phyloP scores from a whole-genome alignment of 1,140 invertebrate genomes.

The Drosophila ambigua region DNA sequence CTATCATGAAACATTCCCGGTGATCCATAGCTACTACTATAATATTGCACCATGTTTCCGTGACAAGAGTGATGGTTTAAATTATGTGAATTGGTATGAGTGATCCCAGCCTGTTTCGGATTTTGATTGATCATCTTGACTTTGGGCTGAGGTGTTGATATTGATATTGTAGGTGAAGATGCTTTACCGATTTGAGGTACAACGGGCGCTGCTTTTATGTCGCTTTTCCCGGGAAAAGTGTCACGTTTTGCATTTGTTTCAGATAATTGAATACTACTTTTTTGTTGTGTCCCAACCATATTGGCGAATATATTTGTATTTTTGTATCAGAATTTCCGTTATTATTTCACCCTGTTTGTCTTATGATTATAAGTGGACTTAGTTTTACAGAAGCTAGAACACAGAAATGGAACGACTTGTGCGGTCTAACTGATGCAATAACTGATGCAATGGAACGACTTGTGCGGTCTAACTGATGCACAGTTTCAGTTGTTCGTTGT shows the following conservation, averaged over 20 bases:
- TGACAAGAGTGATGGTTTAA: conserved; percentile 21
- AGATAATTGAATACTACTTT: conserved; percentile 22
- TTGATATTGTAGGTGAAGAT: conserved; percentile 19
- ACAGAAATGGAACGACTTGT: too few species aligned
- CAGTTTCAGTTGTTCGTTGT: too few species aligned
- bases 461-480: too few species aligned
- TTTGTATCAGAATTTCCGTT: neutral
- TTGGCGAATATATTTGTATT: conserved; percentile 24
- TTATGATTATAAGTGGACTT: conserved; percentile 7
- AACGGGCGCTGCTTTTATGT: conserved; percentile 7
- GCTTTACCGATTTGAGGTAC: conserved; percentile 4
- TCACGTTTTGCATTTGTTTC: conserved; percentile 8
- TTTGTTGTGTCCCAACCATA: conserved; percentile 67
- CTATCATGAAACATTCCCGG: conserved; percentile 30
- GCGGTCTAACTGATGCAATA: too few species aligned
- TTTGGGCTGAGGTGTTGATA: conserved; percentile 28
- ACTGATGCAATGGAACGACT: too few species aligned
- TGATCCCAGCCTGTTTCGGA: conserved; percentile 13
- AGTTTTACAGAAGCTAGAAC: too few species aligned
- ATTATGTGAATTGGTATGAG: conserved; percentile 34
- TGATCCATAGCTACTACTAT: conserved; percentile 46
- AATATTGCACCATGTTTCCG: conserved; percentile 38
- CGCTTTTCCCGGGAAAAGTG: conserved; percentile 28
- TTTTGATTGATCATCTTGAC: conserved; percentile 27
- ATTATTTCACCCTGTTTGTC: conserved; percentile 11